Conservation (phyloP, 2,888 invertebrate species). For the Hirtodrosophila confusa region DNA sequence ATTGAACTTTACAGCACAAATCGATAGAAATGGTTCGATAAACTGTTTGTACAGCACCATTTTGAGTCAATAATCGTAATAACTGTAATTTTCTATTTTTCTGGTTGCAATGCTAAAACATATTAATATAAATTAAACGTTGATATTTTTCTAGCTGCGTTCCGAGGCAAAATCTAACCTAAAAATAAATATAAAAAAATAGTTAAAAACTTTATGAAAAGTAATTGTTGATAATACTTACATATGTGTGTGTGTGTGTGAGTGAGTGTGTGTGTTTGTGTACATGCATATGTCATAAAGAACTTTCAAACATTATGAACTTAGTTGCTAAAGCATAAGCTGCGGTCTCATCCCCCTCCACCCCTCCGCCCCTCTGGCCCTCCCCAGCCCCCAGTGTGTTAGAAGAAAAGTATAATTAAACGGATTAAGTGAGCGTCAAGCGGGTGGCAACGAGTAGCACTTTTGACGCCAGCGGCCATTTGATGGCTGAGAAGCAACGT, state of each 20-base stretch:
- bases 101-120: too few relatives aligned
- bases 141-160: too few relatives aligned
- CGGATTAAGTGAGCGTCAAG: constrained; percentile 58
- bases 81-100: too few relatives aligned
- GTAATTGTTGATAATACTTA: constrained; percentile 27
- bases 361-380: background rate
- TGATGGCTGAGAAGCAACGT: constrained; percentile 50
- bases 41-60: too few relatives aligned
- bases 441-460: constrained; percentile 57
- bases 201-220: background rate
- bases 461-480: constrained; percentile 61
- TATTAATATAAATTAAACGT: too few relatives aligned
- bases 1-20: too few relatives aligned
- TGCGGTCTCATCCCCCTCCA: background rate
- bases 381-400: background rate
- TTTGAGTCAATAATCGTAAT: too few relatives aligned
- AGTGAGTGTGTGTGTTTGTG: constrained; percentile 7
- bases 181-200: constrained; percentile 3
- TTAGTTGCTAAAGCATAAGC: constrained; percentile 10
- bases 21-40: too few relatives aligned
- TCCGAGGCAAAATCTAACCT: too few relatives aligned
- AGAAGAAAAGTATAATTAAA: constrained; percentile 51
- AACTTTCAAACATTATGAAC: constrained; percentile 27
- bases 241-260: constrained; percentile 12
- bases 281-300: constrained; percentile 23